Conservation (phyloP, 2,888 invertebrate species). For the Papilio demoleus region DNA sequence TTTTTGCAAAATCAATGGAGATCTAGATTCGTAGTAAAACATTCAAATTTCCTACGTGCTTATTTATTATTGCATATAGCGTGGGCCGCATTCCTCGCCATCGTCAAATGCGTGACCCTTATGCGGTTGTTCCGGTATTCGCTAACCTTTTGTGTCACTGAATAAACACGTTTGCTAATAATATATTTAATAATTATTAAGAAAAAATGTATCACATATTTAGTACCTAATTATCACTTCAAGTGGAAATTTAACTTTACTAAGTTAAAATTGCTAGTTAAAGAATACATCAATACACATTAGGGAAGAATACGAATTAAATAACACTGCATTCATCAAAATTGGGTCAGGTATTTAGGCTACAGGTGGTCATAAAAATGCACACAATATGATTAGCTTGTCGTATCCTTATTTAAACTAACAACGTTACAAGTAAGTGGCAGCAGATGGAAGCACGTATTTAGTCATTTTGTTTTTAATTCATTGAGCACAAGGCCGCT, state of each 20-base stretch:
- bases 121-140: slow-evolving; percentile 39
- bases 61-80: slow-evolving; percentile 5
- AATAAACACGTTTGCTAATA: neutral
- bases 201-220: too few relatives aligned
- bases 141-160: slow-evolving; percentile 4
- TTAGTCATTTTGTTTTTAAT: slow-evolving; percentile 32
- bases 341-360: neutral
- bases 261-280: too few relatives aligned
- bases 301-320: neutral
- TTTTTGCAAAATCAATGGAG: neutral
- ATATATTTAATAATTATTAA: neutral
- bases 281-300: too few relatives aligned
- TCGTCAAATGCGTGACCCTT: slow-evolving; percentile 28
- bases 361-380: neutral
- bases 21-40: slow-evolving; percentile 1
- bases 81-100: slow-evolving; percentile 24
- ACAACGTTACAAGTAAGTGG: neutral
- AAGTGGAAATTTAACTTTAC: too few relatives aligned
- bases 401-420: too few relatives aligned
- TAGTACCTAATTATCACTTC: too few relatives aligned
- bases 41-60: slow-evolving; percentile 2
- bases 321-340: neutral
- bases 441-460: neutral
- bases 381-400: too few relatives aligned
- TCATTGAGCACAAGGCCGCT: slow-evolving; percentile 33